A percentile compares a stretch with the other conserved stretches of the same genome.
phyloP scores from a whole-genome alignment of 2,797 vertebrate species.

The Kryptopterus vitreolus region DNA sequence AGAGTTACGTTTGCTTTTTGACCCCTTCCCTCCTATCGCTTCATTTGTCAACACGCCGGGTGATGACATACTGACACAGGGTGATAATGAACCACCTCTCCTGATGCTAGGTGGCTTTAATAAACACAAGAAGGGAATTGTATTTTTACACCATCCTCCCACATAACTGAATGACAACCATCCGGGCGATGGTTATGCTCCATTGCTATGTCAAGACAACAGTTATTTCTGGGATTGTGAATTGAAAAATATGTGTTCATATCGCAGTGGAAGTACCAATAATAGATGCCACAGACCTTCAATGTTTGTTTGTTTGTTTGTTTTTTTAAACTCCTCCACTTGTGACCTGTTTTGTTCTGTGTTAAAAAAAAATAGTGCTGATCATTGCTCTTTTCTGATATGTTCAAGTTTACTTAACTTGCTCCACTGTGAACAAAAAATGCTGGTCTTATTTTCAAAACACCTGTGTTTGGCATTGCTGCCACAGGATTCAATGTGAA shows the following conservation, averaged over 20 bases:
- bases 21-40: neutral
- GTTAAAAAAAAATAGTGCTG: neutral
- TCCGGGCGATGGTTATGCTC: neutral
- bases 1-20: neutral
- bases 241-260: neutral
- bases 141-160: neutral
- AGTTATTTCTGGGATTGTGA: neutral
- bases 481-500: neutral
- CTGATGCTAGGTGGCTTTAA: neutral
- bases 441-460: neutral
- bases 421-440: neutral
- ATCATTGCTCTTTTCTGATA: neutral
- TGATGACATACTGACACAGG: neutral
- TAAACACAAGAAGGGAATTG: neutral
- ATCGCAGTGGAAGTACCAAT: too few relatives aligned
- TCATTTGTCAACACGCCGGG: neutral
- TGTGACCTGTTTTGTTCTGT: neutral
- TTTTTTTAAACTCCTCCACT: neutral
- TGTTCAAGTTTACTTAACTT: neutral
- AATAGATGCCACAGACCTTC: neutral
- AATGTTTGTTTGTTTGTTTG: neutral
- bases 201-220: neutral
- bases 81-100: neutral
- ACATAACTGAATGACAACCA: neutral
- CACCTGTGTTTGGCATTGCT: neutral